phyloP scores from a whole-genome alignment of 2,888 invertebrate genomes.

The Adelognathus sp. region DNA sequence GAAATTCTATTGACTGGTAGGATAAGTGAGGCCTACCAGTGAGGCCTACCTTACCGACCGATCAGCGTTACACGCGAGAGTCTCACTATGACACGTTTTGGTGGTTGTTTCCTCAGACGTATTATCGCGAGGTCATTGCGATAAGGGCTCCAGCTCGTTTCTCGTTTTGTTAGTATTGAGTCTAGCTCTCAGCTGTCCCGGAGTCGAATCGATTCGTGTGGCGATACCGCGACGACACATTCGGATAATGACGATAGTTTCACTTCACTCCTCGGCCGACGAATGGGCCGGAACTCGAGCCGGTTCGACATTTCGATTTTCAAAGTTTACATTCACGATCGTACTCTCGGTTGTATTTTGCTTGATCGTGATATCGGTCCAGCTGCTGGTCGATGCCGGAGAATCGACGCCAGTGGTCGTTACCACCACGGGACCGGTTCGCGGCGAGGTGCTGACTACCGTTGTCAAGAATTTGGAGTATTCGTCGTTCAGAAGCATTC shows the following conservation, averaged over 20 bases:
- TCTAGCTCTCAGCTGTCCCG: neutral
- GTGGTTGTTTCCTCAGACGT: too few species aligned
- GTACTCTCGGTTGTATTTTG: neutral
- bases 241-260: neutral
- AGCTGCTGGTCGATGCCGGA: neutral
- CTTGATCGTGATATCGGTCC: neutral
- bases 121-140: neutral
- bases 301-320: neutral
- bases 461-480: slow-evolving; percentile 52
- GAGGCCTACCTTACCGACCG: too few species aligned
- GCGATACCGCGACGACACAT: too few species aligned
- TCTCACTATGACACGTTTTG: too few species aligned
- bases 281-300: neutral
- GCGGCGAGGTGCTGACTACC: slow-evolving; percentile 64
- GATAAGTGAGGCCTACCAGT: too few species aligned
- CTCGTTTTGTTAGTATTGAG: neutral
- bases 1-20: too few species aligned
- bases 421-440: slow-evolving; percentile 65
- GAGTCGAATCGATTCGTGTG: neutral
- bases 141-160: neutral
- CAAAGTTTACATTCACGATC: neutral
- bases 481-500: slow-evolving; percentile 69
- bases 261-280: neutral
- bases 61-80: too few species aligned
- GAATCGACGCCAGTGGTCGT: slow-evolving; percentile 53